Evolutionary conservation across 2,888 invertebrate genomes (phyloP), one percentile per base, ranked within the genome.

Genomic region (Drosophila pseudotakahashii): DNA sequence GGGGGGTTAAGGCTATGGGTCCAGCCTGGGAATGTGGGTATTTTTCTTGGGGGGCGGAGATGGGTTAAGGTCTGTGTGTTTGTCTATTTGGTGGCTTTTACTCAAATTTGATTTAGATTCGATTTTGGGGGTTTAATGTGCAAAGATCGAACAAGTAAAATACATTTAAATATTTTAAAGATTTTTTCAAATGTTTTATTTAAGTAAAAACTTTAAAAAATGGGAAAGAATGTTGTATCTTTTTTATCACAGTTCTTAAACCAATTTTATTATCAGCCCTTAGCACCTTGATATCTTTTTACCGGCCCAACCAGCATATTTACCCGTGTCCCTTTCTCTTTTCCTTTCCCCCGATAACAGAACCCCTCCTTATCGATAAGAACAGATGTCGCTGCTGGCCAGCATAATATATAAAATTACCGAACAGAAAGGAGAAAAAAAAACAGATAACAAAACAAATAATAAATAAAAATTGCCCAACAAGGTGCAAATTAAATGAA

Each of bases 401-500:
- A 52, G 55, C 50, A 60, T 70, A 19, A 45, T 39, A 62, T 74
- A 69, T 63, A 59, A 59, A 68, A 45, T 81, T 81, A 74, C 75
- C 76, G 68, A 74, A 42, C 2, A 10, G 19, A 36, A 42, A 23
- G 42, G 42, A 5, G 42, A 5, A 19, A 44, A 36, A n/a, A 42
- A 60, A 36, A n/a, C 34, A 60, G 62, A 62, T 41, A 66, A 73
- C 45, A 60, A 47, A 51, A 50, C 42, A 32, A 57, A 68, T 44
- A 61, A 75, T 77, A 81, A 86, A 86, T 82, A 66, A 75, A 76
- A 75, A 72, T 75, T 66, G 68, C 41, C 39, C 76, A 70, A 84
- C 88, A 87, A 89, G 89, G 85, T 89, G 88, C 78, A 85, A 86
- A 89, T 87, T 81, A 86, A 89, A 79, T 76, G 77, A 78, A 87